Base-by-base conservation (phyloP, 2,888 invertebrate genomes). In the Cheilosia variabilis region DNA sequence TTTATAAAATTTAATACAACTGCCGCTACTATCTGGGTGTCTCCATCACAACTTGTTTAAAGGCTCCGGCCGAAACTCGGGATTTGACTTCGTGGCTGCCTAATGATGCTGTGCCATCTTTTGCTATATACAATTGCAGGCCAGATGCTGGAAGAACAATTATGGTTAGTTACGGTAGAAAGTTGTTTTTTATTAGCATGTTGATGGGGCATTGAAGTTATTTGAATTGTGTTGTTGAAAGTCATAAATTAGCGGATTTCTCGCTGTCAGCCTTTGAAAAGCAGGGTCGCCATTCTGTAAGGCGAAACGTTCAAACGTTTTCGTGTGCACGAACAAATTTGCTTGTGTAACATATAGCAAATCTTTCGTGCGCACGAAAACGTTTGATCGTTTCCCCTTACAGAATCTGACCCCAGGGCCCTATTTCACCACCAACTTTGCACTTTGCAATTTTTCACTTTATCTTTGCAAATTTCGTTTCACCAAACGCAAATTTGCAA, bases 71-170 rank as follows among this genome's bases (percentile, higher is more conserved):
- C 63, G 95, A 94, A 93, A 96, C 96, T 92, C 95, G 95, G 76
- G 95, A 95, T 89, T 96, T 96, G 87, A 95, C 95, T 91, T 96
- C 97, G 89, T 97, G 96, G 89, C 95, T 95, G 88, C 97, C 97
- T 88, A 98, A 93, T 66, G 97, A 96, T 43, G 97, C 96, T 73
- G 97, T 97, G 82, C 97, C 97, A 93, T 98, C 97, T 92, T 97
- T 96, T 76, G 96, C 95, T 88, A 98, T 97, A 92, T 96, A 97
- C 90, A 98, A 93, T 93, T 98, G 97, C 89, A 98, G 94, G 4
- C 98, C 98, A 62, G 97, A 96, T 89, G 96, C 97, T 97, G 76
- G 68, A 87, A 87, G 63, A 81, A 31, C 65, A 68, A 57, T 31
- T 24, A 55, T 31, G 2, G 4, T 65, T 65, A 69, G 13, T 52